Conservation (phyloP, 1,140 invertebrate species). For the Hormaphis cornu region DNA sequence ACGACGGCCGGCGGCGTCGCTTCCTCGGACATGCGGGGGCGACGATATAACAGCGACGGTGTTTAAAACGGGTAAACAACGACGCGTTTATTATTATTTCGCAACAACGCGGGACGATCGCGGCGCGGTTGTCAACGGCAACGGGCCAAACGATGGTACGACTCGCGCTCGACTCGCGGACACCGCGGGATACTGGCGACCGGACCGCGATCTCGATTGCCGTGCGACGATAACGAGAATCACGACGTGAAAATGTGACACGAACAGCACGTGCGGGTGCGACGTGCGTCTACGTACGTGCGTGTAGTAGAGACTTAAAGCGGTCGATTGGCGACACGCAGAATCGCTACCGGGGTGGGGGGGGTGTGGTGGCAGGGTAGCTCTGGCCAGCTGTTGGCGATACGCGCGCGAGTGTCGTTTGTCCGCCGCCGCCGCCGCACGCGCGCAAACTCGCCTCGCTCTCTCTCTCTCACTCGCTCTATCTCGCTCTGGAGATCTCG, state of each 20-base stretch:
- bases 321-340: conserved; percentile 7
- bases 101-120: no score
- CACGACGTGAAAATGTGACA: neutral
- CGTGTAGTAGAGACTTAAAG: neutral
- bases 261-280: no score
- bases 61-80: no score
- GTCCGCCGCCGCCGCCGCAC: neutral
- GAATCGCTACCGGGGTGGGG: neutral
- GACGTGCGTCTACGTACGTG: neutral
- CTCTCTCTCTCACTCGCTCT: neutral
- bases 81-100: no score
- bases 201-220: no score
- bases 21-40: neutral
- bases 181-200: no score
- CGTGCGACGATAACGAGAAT: no score
- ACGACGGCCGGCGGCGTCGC: neutral
- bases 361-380: no score
- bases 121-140: no score
- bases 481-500: neutral
- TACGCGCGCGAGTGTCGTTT: neutral
- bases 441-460: conserved; percentile 7
- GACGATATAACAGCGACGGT: no score
- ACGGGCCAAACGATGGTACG: no score
- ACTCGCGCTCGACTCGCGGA: no score
- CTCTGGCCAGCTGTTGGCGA: neutral